phyloP scores from a whole-genome alignment of 2,888 invertebrate genomes.

The Torymus auratus region DNA sequence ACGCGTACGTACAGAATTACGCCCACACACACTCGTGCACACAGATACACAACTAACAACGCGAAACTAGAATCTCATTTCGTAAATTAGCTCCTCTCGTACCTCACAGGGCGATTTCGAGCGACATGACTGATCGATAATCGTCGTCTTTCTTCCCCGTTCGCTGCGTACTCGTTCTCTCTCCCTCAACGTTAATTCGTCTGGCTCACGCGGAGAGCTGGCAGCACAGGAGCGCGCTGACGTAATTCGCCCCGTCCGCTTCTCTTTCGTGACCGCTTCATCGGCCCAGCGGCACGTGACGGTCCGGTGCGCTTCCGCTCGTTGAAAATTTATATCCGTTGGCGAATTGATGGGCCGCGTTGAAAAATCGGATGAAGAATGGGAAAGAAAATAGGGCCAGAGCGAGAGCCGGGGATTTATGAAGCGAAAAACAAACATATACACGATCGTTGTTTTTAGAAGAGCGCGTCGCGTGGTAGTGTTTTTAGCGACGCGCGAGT shows the following conservation, averaged over 20 bases:
- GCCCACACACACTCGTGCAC: too few species aligned
- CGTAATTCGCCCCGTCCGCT: not conserved
- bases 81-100: too few species aligned
- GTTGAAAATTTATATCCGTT: not conserved
- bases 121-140: not conserved
- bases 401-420: not conserved
- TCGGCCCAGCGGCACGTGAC: not conserved
- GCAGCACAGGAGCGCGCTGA: not conserved
- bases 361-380: not conserved
- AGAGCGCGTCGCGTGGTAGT: too few species aligned
- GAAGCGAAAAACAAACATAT: too few species aligned
- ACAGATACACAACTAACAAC: too few species aligned
- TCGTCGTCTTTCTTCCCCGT: not conserved
- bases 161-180: not conserved
- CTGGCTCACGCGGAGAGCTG: too few species aligned
- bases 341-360: not conserved
- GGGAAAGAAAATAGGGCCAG: not conserved
- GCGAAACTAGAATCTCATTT: too few species aligned
- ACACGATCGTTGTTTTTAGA: too few species aligned
- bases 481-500: too few species aligned
- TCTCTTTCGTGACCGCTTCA: constrained; percentile 26
- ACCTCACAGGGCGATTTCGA: not conserved
- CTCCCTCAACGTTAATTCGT: too few species aligned
- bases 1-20: too few species aligned
- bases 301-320: not conserved